phyloP scores from a whole-genome alignment of 64 coral and sea anemone species.

The Hydrozoanthus tunicans region DNA sequence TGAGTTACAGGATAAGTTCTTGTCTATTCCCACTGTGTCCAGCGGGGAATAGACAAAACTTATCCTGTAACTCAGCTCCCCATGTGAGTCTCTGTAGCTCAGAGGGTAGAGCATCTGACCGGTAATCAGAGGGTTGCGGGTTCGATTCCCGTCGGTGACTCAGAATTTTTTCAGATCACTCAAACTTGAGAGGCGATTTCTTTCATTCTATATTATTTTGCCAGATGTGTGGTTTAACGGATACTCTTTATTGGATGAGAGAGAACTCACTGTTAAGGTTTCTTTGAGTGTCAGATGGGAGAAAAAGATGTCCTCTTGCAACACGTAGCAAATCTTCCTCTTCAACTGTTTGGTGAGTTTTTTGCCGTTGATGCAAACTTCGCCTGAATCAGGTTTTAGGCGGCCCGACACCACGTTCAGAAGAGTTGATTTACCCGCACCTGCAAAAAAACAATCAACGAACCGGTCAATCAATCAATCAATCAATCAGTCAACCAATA shows the following conservation, averaged over 20 bases:
- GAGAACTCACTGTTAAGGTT: conserved; percentile 67
- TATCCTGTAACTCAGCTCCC: too few species aligned
- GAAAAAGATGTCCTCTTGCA: conserved; percentile 85
- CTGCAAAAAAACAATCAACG: conserved; percentile 15
- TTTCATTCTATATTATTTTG: too few species aligned
- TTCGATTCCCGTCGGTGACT: too few species aligned
- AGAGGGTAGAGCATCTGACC: too few species aligned
- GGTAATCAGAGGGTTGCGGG: too few species aligned
- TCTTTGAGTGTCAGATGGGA: conserved; percentile 73
- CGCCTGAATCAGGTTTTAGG: conserved; percentile 52
- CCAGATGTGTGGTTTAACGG: neutral
- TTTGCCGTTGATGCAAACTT: conserved; percentile 76
- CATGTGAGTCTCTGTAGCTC: too few species aligned
- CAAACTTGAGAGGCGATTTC: too few species aligned
- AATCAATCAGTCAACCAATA: too few species aligned
- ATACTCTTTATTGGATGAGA: neutral
- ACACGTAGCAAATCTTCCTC: conserved; percentile 83
- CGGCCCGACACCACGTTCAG: conserved; percentile 78
- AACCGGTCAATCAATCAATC: neutral
- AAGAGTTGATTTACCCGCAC: conserved; percentile 83
- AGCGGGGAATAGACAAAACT: too few species aligned
- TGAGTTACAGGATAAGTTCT: too few species aligned
- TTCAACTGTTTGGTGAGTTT: conserved; percentile 75
- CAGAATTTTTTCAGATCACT: too few species aligned
- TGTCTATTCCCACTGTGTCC: too few species aligned